phyloP scores from a whole-genome alignment of 2,888 invertebrate species.

The Lymantria monacha region DNA sequence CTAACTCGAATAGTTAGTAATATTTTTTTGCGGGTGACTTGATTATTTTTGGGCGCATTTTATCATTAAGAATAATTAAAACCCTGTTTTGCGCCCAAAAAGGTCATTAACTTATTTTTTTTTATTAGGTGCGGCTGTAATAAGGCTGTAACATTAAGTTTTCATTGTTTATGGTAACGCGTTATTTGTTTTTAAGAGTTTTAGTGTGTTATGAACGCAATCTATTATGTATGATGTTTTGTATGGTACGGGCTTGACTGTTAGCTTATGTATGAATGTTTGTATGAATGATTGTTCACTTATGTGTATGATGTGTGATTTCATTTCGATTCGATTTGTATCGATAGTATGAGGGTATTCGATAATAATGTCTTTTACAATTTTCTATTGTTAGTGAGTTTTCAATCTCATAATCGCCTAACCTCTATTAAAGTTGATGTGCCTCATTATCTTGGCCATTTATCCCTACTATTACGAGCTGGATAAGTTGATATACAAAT shows the following conservation, averaged over 20 bases:
- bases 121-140: constrained; percentile 29
- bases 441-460: too few relatives aligned
- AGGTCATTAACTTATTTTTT: constrained; percentile 9
- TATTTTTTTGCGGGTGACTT: constrained; percentile 14
- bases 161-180: constrained; percentile 56
- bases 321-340: constrained; percentile 47
- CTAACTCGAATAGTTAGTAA: constrained; percentile 23
- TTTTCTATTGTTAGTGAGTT: too few relatives aligned
- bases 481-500: too few relatives aligned
- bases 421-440: too few relatives aligned
- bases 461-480: too few relatives aligned
- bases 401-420: too few relatives aligned
- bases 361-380: neutral
- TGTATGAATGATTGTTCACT: constrained; percentile 22
- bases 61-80: constrained; percentile 14
- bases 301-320: constrained; percentile 33
- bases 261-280: constrained; percentile 36
- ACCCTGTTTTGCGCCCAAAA: constrained; percentile 13
- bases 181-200: constrained; percentile 51
- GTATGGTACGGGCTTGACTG: constrained; percentile 42
- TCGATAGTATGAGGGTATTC: constrained; percentile 44
- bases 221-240: constrained; percentile 48
- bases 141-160: constrained; percentile 56
- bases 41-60: constrained; percentile 27
- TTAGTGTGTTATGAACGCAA: constrained; percentile 41